Conservation (phyloP, 2,888 invertebrate species). For the Eupithecia inturbata region DNA sequence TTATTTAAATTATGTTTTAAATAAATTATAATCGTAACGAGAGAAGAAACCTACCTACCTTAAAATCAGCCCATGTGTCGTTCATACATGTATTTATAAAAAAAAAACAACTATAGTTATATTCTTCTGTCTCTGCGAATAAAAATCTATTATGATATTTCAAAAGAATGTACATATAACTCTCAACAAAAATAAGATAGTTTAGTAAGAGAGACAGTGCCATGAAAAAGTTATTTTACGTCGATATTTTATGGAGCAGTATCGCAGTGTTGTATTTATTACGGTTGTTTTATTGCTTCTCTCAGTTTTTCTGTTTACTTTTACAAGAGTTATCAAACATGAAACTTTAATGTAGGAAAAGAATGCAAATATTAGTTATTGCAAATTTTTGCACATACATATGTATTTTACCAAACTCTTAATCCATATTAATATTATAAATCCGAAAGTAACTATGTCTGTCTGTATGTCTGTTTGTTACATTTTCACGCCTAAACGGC, state of each 20-base stretch:
- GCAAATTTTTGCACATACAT: not conserved
- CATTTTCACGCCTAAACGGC: too few species aligned
- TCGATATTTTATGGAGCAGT: slow-evolving; percentile 37
- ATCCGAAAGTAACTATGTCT: too few species aligned
- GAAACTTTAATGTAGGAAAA: not conserved
- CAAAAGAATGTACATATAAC: not conserved
- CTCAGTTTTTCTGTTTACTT: slow-evolving; percentile 36
- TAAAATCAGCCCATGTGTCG: not conserved
- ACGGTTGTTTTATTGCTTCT: slow-evolving; percentile 40
- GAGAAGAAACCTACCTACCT: not conserved
- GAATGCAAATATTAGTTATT: not conserved
- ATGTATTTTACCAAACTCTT: not conserved
- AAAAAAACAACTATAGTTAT: too few species aligned
- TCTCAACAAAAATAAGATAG: slow-evolving; percentile 6
- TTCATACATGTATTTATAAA: not conserved
- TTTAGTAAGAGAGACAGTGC: not conserved
- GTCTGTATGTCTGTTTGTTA: too few species aligned
- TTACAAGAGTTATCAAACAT: slow-evolving; percentile 25
- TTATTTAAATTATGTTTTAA: too few species aligned
- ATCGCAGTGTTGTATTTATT: slow-evolving; percentile 37
- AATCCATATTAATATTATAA: too few species aligned
- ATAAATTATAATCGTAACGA: too few species aligned
- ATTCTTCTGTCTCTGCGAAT: not conserved
- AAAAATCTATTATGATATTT: not conserved
- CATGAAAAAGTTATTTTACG: slow-evolving; percentile 39